Conservation (phyloP, 2,113 vertebrate species). For the Ancistrus triradiatus region DNA sequence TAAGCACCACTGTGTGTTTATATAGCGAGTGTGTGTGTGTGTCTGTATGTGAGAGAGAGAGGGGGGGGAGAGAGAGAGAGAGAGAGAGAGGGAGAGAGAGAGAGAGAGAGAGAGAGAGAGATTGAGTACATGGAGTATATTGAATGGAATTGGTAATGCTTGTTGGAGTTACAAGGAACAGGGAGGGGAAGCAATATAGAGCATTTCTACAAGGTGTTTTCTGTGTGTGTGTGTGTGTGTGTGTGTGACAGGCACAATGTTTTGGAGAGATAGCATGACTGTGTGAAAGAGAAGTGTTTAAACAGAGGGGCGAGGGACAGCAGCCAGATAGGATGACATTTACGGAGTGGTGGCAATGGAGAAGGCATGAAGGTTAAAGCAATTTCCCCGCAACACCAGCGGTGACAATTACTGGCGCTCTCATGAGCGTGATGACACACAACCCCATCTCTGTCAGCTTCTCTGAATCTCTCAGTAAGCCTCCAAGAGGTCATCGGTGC, state of each 20-base stretch:
- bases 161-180: too few relatives aligned
- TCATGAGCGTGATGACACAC: constrained; percentile 29
- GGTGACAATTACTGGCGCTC: constrained; percentile 35
- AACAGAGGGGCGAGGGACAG: constrained; percentile 43
- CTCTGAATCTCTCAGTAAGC: constrained; percentile 20
- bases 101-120: too few relatives aligned
- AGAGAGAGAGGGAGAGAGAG: too few relatives aligned
- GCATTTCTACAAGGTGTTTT: neutral
- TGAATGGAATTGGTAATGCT: too few relatives aligned
- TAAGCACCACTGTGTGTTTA: too few relatives aligned
- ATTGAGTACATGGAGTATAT: too few relatives aligned
- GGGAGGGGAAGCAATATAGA: too few relatives aligned
- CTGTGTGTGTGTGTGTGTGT: neutral
- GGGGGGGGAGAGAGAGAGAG: too few relatives aligned
- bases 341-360: constrained; percentile 57
- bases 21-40: too few relatives aligned
- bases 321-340: constrained; percentile 62
- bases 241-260: constrained; percentile 19
- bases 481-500: constrained; percentile 19
- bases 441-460: constrained; percentile 29
- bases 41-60: too few relatives aligned
- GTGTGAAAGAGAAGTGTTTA: constrained; percentile 43
- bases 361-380: constrained; percentile 70
- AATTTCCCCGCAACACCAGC: constrained; percentile 54
- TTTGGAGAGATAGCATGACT: constrained; percentile 33